These are phyloP conservation scores for Haliclona indistincta DNA, from an alignment of 37 sponge, comb jelly and placozoan genomes.

Conservation along the genomic window DNA sequence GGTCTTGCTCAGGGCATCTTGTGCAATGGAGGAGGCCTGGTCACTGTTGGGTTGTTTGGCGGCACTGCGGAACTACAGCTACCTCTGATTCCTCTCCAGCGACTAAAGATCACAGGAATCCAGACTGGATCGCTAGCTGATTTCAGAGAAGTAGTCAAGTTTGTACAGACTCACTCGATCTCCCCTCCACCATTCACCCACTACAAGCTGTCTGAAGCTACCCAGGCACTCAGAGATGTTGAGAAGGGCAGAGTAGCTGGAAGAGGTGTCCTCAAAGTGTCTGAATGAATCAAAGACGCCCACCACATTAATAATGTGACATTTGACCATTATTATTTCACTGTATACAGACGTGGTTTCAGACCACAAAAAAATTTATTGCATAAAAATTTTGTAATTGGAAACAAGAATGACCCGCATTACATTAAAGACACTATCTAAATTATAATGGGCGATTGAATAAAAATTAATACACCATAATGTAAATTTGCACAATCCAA, in stretches of 20 bases:
- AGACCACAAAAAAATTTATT: too few relatives aligned
- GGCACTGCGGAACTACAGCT: constrained; percentile 31
- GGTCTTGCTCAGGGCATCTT: background rate
- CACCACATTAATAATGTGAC: too few relatives aligned
- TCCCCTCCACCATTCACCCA: background rate
- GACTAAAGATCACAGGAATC: constrained; percentile 5
- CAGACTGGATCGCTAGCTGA: constrained; percentile 13
- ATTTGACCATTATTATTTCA: too few relatives aligned
- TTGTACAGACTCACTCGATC: constrained; percentile 10
- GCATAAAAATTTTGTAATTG: too few relatives aligned
- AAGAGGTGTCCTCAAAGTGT: constrained; percentile 25
- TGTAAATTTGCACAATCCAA: background rate
- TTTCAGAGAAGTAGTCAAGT: constrained; percentile 12
- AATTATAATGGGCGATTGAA: too few relatives aligned
- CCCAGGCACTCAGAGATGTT: constrained; percentile 11
- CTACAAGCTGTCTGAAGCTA: constrained; percentile 17
- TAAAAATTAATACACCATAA: too few relatives aligned
- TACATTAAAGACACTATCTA: too few relatives aligned
- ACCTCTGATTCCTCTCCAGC: constrained; percentile 13
- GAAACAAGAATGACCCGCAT: background rate
- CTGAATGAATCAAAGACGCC: background rate
- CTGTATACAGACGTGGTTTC: too few relatives aligned
- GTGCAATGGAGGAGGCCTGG: constrained; percentile 7
- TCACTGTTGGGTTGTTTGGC: constrained; percentile 47
- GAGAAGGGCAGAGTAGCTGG: constrained; percentile 20